These are phyloP conservation scores for Oryzias curvinotus DNA, from an alignment of 2,113 vertebrate species.

Conservation along the genomic window DNA sequence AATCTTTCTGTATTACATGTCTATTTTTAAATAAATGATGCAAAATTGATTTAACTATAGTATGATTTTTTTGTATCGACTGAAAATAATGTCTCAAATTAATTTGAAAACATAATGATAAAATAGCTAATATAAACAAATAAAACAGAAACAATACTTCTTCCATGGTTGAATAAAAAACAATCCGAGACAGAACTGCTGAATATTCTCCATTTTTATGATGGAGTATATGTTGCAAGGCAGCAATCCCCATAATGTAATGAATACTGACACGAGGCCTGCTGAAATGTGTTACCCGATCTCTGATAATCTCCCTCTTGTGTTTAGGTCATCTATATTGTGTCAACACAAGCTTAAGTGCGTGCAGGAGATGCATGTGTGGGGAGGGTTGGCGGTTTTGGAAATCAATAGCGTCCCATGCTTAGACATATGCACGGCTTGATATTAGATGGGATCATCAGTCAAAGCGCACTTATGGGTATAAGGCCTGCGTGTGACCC, in stretches of 20 bases:
- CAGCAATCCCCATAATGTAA: constrained; percentile 25
- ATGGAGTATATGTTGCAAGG: constrained; percentile 9
- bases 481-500: constrained; percentile 16
- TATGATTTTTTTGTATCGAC: background rate
- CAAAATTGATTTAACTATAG: constrained; percentile 23
- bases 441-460: constrained; percentile 62
- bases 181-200: background rate
- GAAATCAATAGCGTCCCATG: constrained; percentile 60
- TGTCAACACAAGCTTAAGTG: constrained; percentile 53
- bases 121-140: constrained; percentile 10
- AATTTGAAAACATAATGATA: constrained; percentile 25
- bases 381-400: constrained; percentile 34
- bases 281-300: constrained; percentile 28
- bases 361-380: constrained; percentile 11
- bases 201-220: constrained; percentile 16
- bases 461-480: constrained; percentile 65
- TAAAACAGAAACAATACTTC: constrained; percentile 13
- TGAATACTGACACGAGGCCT: constrained; percentile 34
- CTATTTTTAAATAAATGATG: constrained; percentile 14
- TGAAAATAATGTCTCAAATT: constrained; percentile 18
- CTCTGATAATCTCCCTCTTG: constrained; percentile 39
- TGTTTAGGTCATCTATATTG: constrained; percentile 58
- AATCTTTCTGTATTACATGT: background rate
- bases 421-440: constrained; percentile 46
- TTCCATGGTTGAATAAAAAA: background rate